Base-by-base conservation (phyloP, 2,797 vertebrate species). In the Premnoplex brunnescens region DNA sequence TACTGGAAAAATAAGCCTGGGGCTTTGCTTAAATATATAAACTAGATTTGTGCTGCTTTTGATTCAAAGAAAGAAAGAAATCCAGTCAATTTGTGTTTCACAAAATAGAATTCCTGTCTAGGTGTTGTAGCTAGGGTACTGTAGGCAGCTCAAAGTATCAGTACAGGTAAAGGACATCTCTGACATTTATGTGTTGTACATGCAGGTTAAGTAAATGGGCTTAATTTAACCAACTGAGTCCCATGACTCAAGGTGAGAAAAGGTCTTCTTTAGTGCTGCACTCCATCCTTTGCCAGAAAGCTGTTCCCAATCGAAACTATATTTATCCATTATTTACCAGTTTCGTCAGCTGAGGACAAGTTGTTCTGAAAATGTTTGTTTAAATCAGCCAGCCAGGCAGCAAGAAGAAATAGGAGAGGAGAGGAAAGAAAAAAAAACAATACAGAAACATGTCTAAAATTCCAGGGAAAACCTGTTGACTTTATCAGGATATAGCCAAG, bases 291-390 rank as follows among this genome's bases (percentile, higher is more conserved):
- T 90, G 84, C 90, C 89, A 95, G 78, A 91, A 88, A 91, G 84
- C 90, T 92, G 86, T 94, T 94, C 90, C 91, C 26, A 95, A 89
- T 87, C 63, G 64, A 81, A 96, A 80, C 90, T 92, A 85, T 85
- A 96, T 92, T 96, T 97, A 81, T 95, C 86, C 36, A 23, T 78
- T 96, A 95, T 96, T 95, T 96, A 93, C 91, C 92, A 85, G 73
- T 91, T 95, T 92, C 92, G 91, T 80, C 54, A 89, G 89, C 74
- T 36, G 75, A 85, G 88, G 74, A 93, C 95, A 94, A 88, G 43
- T 81, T 93, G 91, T 93, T 91, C 89, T 73, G 86, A 93, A 95
- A 91, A 93, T 93, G 89, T 79, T 88, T 94, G 80, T 74, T 94
- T 92, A 95, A 95, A 89, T 85, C 56, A 10, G 63, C 48, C 85